Evolutionary conservation across 2,797 vertebrate species (phyloP), one percentile per base, ranked within the genome.

Genomic region (Poeciliopsis gracilis): DNA sequence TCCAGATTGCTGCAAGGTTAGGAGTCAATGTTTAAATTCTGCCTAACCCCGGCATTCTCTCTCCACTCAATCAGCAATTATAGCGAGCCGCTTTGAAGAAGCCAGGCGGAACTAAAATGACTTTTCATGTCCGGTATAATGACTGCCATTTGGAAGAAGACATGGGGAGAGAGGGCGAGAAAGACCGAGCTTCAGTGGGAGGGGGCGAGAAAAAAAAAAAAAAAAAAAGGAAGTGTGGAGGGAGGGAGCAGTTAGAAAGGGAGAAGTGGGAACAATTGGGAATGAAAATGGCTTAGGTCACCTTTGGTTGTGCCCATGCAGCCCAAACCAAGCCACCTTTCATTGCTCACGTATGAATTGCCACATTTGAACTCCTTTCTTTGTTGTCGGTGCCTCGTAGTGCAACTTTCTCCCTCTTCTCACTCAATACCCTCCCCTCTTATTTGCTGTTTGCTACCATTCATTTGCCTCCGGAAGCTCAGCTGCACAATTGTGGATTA

Each of bases 61-160:
- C 87, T 81, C 89, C 82, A 88, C 90, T 94, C 92, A 88, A 91
- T 93, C 91, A 90, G 92, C 92, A 95, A 94, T 95, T 95, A 95
- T 94, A 92, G 93, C 89, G 85, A 82, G 90, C 86, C 85, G 89
- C 94, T 96, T 95, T 95, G 94, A 95, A 94, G 94, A 94, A 94
- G 91, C 91, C 92, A 94, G 90, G 93, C 93, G 93, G 94, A 95
- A 95, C 94, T 95, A 94, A 95, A 95, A 94, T 94, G 92, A 95
- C 94, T 95, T 95, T 95, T 94, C 93, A 93, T 95, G 91, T 94
- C 92, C 83, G 84, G 91, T 92, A 93, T 94, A 95, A 95, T 94
- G 93, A 94, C 93, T 92, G 92, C 93, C 91, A 94, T 95, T 95
- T 94, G 92, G 92, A 94, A 92, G 89, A 87, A 79, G 86, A 92